Percentiles rank a stretch among this genome's conserved stretches.
These are phyloP conservation scores for Melangyna quadrimaculata DNA, from an alignment of 2,888 invertebrate species.

Conservation along the genomic window DNA sequence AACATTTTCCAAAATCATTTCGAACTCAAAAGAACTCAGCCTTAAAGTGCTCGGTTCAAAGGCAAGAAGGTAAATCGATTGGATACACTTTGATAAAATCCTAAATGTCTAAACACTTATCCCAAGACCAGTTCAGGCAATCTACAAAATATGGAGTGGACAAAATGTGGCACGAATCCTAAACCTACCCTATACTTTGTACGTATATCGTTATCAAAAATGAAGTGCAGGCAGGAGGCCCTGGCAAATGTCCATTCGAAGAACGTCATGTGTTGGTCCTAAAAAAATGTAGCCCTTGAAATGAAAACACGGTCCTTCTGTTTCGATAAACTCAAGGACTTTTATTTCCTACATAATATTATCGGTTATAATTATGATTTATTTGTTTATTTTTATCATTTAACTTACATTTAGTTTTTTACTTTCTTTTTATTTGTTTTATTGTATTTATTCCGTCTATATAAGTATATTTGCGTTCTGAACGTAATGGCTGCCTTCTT, in stretches of 20 bases:
- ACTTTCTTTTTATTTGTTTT: too few relatives aligned
- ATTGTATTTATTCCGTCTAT: too few relatives aligned
- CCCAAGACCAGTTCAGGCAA: conserved; percentile 73
- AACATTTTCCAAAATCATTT: conserved; percentile 76
- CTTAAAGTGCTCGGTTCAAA: conserved; percentile 85
- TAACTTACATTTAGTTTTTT: too few relatives aligned
- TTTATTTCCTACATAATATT: too few relatives aligned
- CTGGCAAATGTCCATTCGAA: conserved; percentile 91
- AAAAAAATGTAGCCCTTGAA: too few relatives aligned
- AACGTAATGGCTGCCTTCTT: too few relatives aligned
- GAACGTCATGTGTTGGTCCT: conserved; percentile 88
- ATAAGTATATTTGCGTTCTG: too few relatives aligned
- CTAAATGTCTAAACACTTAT: neutral
- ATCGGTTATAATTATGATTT: too few relatives aligned
- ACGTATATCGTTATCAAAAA: conserved; percentile 85
- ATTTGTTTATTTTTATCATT: too few relatives aligned
- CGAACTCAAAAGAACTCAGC: conserved; percentile 76
- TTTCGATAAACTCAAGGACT: too few relatives aligned
- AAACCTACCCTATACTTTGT: conserved; percentile 83
- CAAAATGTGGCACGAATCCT: conserved; percentile 83
- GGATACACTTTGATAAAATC: neutral
- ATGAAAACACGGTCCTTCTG: too few relatives aligned
- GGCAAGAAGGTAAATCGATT: conserved; percentile 76
- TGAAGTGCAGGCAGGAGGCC: conserved; percentile 87
- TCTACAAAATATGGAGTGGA: conserved; percentile 82